phyloP scores from a whole-genome alignment of 2,113 vertebrate species.

The Zeus faber region DNA sequence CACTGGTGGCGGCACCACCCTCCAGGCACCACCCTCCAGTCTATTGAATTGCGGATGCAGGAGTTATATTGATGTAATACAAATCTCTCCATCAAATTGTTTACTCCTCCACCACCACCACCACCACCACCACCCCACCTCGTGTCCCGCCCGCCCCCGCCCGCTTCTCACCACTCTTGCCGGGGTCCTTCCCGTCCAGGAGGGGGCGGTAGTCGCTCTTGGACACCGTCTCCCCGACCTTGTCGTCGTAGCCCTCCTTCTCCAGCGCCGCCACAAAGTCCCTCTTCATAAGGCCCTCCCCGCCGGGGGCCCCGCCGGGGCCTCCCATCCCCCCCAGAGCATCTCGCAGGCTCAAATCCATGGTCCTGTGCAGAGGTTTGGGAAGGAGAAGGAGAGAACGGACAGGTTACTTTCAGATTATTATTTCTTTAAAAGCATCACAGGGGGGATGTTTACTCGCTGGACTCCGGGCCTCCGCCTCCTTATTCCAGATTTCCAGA shows the following conservation, averaged over 20 bases:
- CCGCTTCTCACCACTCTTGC: conserved; percentile 64
- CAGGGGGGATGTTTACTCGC: too few species aligned
- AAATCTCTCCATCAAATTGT: too few species aligned
- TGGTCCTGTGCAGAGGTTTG: conserved; percentile 46
- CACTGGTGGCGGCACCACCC: too few species aligned
- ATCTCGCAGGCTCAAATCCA: conserved; percentile 90
- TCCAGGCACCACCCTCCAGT: too few species aligned
- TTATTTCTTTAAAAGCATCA: too few species aligned
- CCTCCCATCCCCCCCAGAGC: conserved; percentile 72
- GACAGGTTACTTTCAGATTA: background rate
- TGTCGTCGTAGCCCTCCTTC: conserved; percentile 86
- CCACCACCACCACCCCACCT: conserved; percentile 42
- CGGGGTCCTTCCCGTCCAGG: conserved; percentile 79
- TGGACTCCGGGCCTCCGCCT: too few species aligned
- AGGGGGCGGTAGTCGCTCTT: conserved; percentile 90
- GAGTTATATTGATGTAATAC: too few species aligned
- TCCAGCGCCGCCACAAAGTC: conserved; percentile 88
- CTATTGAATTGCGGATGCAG: too few species aligned
- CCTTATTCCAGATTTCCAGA: too few species aligned
- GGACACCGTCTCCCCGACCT: conserved; percentile 87
- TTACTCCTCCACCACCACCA: too few species aligned
- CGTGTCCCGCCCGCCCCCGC: conserved; percentile 2
- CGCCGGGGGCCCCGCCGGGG: conserved; percentile 71
- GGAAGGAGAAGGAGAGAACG: background rate
- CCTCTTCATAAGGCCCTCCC: conserved; percentile 79